Conservation (phyloP, 2,797 vertebrate species). For the Botia kubotai region DNA sequence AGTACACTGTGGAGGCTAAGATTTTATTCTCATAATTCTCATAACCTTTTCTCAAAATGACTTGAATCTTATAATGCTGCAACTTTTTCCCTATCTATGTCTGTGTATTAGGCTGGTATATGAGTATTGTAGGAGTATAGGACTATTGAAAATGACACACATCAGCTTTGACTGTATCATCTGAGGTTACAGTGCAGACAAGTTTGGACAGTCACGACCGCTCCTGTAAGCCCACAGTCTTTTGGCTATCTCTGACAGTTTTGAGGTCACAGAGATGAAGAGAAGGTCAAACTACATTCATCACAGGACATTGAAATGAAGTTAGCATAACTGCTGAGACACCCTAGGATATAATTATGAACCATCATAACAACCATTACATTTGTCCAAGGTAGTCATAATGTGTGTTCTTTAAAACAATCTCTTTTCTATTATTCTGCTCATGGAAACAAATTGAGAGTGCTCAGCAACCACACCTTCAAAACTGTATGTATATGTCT, state of each 20-base stretch:
- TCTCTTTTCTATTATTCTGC: not conserved
- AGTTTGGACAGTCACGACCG: conserved; percentile 26
- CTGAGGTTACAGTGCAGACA: conserved; percentile 31
- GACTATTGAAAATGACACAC: too few relatives aligned
- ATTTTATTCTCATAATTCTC: too few relatives aligned
- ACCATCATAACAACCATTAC: not conserved
- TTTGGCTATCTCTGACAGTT: conserved; percentile 34
- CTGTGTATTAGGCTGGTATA: not conserved
- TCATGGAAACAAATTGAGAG: not conserved
- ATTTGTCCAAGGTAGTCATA: not conserved
- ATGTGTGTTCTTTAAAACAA: not conserved
- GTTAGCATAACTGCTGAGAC: not conserved
- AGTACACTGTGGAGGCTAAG: too few relatives aligned
- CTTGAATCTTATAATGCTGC: too few relatives aligned
- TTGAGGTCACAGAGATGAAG: conserved; percentile 54
- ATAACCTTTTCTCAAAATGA: too few relatives aligned
- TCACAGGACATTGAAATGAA: conserved; percentile 32
- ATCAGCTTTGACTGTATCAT: not conserved
- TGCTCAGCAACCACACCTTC: conserved; percentile 16
- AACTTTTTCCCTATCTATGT: not conserved
- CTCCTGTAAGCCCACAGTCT: conserved; percentile 34
- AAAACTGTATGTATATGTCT: conserved; percentile 28
- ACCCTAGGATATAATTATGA: conserved; percentile 13
- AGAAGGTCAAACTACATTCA: conserved; percentile 38
- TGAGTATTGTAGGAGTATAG: too few relatives aligned